Percentiles rank a stretch among this genome's conserved stretches.
These are phyloP conservation scores for Choristoneura fumiferana DNA, from an alignment of 1,140 invertebrate species.

Conservation along the genomic window DNA sequence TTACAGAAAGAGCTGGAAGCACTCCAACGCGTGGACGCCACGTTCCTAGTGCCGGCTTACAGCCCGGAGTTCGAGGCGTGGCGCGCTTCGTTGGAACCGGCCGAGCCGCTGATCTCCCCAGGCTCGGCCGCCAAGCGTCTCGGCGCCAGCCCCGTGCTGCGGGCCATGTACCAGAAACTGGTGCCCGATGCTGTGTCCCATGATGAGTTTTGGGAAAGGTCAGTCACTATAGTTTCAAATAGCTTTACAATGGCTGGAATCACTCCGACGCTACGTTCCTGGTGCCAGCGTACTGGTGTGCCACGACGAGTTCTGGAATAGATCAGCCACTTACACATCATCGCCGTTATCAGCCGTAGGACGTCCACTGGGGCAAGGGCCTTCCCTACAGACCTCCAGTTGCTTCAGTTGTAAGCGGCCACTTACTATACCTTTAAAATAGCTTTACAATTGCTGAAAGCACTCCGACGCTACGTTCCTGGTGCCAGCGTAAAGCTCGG, in stretches of 20 bases:
- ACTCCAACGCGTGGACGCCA: constrained; percentile 73
- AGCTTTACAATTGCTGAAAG: too few relatives aligned
- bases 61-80: constrained; percentile 64
- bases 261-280: constrained; percentile 74
- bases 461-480: constrained; percentile 74
- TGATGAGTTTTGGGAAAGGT: constrained; percentile 80
- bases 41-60: constrained; percentile 68
- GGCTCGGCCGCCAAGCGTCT: constrained; percentile 63
- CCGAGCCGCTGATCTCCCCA: constrained; percentile 36
- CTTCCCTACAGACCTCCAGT: too few relatives aligned
- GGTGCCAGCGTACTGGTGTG: constrained; percentile 61
- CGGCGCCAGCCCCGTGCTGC: constrained; percentile 67
- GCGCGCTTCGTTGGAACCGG: constrained; percentile 43
- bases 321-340: too few relatives aligned
- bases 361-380: too few relatives aligned
- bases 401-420: too few relatives aligned
- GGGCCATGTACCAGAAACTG: constrained; percentile 75
- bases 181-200: constrained; percentile 78
- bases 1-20: constrained; percentile 71
- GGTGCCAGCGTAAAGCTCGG: constrained; percentile 60
- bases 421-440: too few relatives aligned
- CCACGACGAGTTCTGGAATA: too few relatives aligned
- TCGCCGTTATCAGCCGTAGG: too few relatives aligned
- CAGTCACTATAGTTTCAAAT: too few relatives aligned
- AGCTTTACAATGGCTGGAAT: too few relatives aligned